These are phyloP conservation scores for Baronia brevicornis DNA, from an alignment of 2,888 invertebrate genomes.

Conservation along the genomic window DNA sequence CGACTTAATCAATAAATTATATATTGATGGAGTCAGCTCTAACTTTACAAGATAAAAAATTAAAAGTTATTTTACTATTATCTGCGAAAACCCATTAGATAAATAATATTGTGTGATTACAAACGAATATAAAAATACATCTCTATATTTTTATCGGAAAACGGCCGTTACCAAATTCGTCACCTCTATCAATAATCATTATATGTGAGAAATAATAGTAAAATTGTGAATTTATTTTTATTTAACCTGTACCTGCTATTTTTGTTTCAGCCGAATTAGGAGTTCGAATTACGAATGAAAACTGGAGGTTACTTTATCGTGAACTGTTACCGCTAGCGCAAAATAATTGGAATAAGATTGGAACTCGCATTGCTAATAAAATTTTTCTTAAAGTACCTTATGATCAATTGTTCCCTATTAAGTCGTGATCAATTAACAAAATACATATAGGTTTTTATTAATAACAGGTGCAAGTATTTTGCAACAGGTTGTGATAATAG, in stretches of 20 bases:
- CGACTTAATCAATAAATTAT: too few species aligned
- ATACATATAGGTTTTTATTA: background rate
- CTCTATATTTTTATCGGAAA: too few species aligned
- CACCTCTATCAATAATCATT: too few species aligned
- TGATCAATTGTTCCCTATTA: conserved; percentile 37
- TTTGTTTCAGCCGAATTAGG: conserved; percentile 71
- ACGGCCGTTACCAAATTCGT: too few species aligned
- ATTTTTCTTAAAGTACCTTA: conserved; percentile 73
- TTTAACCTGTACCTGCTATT: conserved; percentile 3
- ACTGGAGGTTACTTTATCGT: conserved; percentile 76
- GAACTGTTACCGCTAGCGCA: conserved; percentile 73
- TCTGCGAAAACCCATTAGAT: too few species aligned
- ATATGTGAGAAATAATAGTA: too few species aligned
- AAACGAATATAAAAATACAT: too few species aligned
- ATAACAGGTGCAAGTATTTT: background rate
- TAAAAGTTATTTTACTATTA: too few species aligned
- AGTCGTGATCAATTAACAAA: conserved; percentile 15
- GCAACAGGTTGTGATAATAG: conserved; percentile 10
- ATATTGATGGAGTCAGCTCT: too few species aligned
- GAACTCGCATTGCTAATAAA: conserved; percentile 70
- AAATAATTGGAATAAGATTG: conserved; percentile 70
- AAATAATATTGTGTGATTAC: too few species aligned
- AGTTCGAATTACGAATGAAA: conserved; percentile 71
- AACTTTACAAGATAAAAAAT: too few species aligned
- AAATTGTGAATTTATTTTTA: too few species aligned